Base-by-base conservation (phyloP, 2,888 invertebrate genomes). In the Glyphotaelius pellucidus region DNA sequence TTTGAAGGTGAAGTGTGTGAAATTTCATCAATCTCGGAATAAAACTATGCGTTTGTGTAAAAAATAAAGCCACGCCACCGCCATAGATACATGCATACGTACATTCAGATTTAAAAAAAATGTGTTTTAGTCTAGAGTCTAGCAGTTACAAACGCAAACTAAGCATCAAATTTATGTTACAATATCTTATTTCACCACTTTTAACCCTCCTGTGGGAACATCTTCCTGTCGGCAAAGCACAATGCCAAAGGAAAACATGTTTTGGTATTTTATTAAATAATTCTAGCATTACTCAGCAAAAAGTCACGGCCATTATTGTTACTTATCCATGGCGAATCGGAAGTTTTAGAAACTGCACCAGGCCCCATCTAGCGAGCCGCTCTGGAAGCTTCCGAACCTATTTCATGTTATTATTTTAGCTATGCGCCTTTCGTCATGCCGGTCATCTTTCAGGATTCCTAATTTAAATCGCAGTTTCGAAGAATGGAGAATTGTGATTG, bases 281-380 rank as follows among this genome's bases (percentile, higher is more conserved):
- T 47, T 35, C 86, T 15, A 1, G 38, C 86, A 86, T 86, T 86
- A 86, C 42, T 86, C 86, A 86, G 86, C 86, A 38, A 42, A 86
- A 86, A 86, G n/a, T 0, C 25, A 25, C 35, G 25, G 67, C n/a
- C 67, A 25, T 83, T 86, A 35, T 12, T 47, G 30, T 83, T n/a
- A 25, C 81, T 88, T 89, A 83, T 91, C 89, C 91, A 83, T 91
- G 79, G 88, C 91, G 83, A 91, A 91, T 91, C 67, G 31, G 80
- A 67, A 67, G 67, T 67, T 67, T 25, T 67, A 25, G 67, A 35
- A 35, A 89, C 91, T 83, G 91, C 32, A 35, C 89, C 91, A 67
- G 67, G 5, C 25, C 9, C 67, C 25, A 87, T 52, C 91, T 88
- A 89, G 30, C 52, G 91, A 38, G 87, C 19, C 11, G 83, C 15